Evolutionary conservation across 2,888 invertebrate genomes (phyloP), one percentile per base, ranked within the genome.

Genomic region (Ptilodon capucinus): DNA sequence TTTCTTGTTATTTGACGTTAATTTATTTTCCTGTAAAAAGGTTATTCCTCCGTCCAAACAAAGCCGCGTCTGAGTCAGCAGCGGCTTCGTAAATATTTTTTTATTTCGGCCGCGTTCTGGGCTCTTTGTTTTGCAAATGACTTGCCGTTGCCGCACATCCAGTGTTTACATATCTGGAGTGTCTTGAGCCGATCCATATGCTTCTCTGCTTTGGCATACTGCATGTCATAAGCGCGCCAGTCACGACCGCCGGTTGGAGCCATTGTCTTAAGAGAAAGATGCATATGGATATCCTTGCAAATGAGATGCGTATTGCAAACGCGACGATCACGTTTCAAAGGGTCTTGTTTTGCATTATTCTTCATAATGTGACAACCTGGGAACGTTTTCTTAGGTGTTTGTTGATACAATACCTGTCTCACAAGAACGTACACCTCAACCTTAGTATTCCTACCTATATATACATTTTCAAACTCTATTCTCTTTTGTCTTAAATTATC

Each of bases 71-170:
- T 88, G 88, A 89, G 80, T 88, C 89, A 88, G 84, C 78, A 69
- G 66, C 68, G 74, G 72, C 79, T 78, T 76, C 79, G 80, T 86
- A 88, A 89, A 88, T 89, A 88, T 89, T 89, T 89, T 89, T 89
- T 89, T 88, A 87, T 88, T 87, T 86, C 74, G 79, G 71, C 74
- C 74, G 72, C 75, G 74, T 77, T 76, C 71, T 64, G 72, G 57
- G 68, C 69, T 79, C 86, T 88, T 90, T 90, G 89, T 89, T 89
- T 88, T 85, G 88, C 88, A 82, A 88, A 88, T 86, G 83, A 84
- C 80, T 86, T 78, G 81, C 73, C 69, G 60, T 86, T 78, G 81
- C 73, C 69, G 60, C 65, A 69, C 68, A 69, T 68, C 66, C 66
- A 73, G 62, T 83, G 84, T 86, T 86, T 87, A 84, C 76, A 74